Conservation (phyloP, 2,797 vertebrate genomes). For the Melopsittacus undulatus region DNA sequence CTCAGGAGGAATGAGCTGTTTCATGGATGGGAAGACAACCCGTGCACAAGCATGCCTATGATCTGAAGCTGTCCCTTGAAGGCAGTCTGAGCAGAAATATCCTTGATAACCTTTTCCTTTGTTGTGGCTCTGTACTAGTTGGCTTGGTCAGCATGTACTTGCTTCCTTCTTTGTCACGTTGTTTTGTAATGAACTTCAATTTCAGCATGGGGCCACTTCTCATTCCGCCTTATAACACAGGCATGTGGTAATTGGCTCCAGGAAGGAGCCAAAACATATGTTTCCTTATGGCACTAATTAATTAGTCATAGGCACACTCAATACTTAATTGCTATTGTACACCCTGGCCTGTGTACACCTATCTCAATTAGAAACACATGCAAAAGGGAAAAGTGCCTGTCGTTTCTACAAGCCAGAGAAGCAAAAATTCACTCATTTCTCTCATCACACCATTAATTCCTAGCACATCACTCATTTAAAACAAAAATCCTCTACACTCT, state of each 20-base stretch:
- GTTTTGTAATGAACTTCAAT: not conserved
- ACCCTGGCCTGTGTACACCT: not conserved
- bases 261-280: conserved; percentile 46
- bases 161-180: not conserved
- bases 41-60: not conserved
- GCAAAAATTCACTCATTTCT: not conserved
- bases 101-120: not conserved
- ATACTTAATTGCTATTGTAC: conserved; percentile 24
- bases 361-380: not conserved
- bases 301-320: conserved; percentile 14
- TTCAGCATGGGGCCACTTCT: not conserved
- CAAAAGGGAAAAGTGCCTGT: not conserved
- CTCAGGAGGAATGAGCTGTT: not conserved
- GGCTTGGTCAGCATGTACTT: not conserved
- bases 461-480: not conserved
- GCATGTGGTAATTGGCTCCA: conserved; percentile 42
- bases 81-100: not conserved
- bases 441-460: not conserved
- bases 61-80: not conserved
- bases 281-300: conserved; percentile 39
- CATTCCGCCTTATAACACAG: conserved; percentile 1
- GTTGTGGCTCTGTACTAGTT: not conserved
- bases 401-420: not conserved
- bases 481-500: not conserved
- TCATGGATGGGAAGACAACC: not conserved